Conservation (phyloP, 2,113 vertebrate genomes). For the Phrynosoma platyrhinos region DNA sequence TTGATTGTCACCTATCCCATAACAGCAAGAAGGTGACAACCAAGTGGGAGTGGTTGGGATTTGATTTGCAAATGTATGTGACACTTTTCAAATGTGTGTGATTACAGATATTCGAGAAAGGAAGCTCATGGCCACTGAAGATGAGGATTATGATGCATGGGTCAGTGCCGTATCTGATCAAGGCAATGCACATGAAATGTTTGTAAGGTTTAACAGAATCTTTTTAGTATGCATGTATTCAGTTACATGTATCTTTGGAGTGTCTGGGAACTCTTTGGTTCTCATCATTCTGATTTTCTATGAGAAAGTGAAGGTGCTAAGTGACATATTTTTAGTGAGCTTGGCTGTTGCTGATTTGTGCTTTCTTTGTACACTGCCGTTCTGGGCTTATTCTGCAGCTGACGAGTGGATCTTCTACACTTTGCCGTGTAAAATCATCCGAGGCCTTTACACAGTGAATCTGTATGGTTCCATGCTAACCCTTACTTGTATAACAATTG, state of each 20-base stretch:
- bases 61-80: background rate
- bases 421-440: constrained; percentile 32
- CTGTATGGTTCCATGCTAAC: constrained; percentile 74
- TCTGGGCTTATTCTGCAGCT: constrained; percentile 65
- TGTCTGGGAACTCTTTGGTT: constrained; percentile 72
- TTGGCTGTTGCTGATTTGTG: constrained; percentile 73
- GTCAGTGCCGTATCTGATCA: background rate
- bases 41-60: background rate
- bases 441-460: constrained; percentile 68
- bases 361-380: constrained; percentile 73
- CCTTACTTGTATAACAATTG: constrained; percentile 71
- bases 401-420: constrained; percentile 65
- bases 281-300: constrained; percentile 67
- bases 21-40: background rate
- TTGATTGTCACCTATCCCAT: background rate
- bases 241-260: constrained; percentile 59
- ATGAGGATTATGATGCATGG: background rate
- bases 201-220: constrained; percentile 43
- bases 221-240: constrained; percentile 67
- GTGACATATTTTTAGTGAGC: constrained; percentile 72
- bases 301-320: constrained; percentile 65
- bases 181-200: background rate
- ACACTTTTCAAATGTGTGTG: constrained; percentile 13
- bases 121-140: constrained; percentile 44
- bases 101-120: constrained; percentile 42